phyloP scores from a whole-genome alignment of 2,888 invertebrate species.

The Acleris emargana region DNA sequence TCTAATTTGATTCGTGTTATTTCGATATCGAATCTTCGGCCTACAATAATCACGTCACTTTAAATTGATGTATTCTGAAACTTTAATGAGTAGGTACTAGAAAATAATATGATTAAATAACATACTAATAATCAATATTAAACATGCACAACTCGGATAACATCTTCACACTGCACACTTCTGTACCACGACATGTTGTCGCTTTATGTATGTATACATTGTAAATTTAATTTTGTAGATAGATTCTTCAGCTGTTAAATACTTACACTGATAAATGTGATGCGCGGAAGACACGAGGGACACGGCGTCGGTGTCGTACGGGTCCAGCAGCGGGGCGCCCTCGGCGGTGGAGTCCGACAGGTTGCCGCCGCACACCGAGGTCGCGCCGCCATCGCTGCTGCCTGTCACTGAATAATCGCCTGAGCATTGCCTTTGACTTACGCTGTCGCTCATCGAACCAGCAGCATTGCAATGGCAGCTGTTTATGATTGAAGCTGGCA shows the following conservation, averaged over 20 bases:
- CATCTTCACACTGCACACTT: too few species aligned
- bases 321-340: slow-evolving; percentile 86
- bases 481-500: slow-evolving; percentile 2
- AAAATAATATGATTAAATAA: too few species aligned
- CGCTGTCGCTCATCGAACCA: slow-evolving; percentile 17
- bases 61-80: too few species aligned
- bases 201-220: too few species aligned
- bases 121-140: too few species aligned
- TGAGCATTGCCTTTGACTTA: slow-evolving; percentile 34
- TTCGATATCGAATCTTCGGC: not conserved
- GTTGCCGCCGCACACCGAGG: slow-evolving; percentile 91
- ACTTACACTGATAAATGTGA: slow-evolving; percentile 90
- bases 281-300: slow-evolving; percentile 88
- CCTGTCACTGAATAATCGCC: slow-evolving; percentile 66
- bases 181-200: too few species aligned
- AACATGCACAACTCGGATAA: too few species aligned
- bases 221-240: too few species aligned
- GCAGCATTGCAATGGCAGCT: slow-evolving; percentile 15
- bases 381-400: slow-evolving; percentile 92
- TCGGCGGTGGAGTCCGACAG: slow-evolving; percentile 91
- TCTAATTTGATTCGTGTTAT: not conserved
- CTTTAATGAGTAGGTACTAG: too few species aligned
- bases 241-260: not conserved
- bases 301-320: slow-evolving; percentile 88
- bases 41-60: not conserved